phyloP scores from a whole-genome alignment of 1,140 invertebrate genomes.

The Lepidurus packardi region DNA sequence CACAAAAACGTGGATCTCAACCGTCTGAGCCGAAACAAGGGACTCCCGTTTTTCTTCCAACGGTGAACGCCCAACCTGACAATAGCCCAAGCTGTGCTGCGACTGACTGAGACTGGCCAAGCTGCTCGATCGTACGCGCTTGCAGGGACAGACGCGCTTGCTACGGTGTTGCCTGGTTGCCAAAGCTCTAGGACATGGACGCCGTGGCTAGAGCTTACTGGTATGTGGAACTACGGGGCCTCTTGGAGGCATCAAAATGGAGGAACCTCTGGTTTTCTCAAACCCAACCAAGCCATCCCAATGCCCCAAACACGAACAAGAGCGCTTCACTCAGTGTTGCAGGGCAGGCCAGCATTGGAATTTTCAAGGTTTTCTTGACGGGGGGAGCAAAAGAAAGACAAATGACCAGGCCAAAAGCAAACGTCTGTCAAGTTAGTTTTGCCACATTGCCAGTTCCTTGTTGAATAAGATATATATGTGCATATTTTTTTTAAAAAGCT shows the following conservation, averaged over 20 bases:
- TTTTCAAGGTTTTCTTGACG: conserved; percentile 7
- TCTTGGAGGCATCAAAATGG: conserved; percentile 21
- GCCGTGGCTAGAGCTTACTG: conserved; percentile 4
- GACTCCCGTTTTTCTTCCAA: neutral
- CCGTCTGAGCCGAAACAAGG: neutral
- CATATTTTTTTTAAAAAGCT: neutral
- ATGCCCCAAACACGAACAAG: neutral
- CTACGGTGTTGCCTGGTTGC: neutral
- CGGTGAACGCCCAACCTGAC: neutral
- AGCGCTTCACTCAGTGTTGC: neutral
- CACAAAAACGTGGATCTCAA: neutral
- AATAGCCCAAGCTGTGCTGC: neutral
- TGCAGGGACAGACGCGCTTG: conserved; percentile 1
- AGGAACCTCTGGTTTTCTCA: neutral
- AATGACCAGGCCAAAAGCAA: neutral
- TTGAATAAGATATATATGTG: neutral
- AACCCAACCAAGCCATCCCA: neutral
- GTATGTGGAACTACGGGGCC: neutral
- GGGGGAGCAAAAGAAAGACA: neutral
- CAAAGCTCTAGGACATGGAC: neutral
- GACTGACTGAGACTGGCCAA: neutral
- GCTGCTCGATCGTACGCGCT: neutral
- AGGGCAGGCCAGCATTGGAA: neutral
- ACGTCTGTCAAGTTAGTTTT: neutral
- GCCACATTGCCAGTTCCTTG: neutral